A percentile compares a stretch with the other conserved stretches of the same genome.
Evolutionary conservation across 1,140 invertebrate species (phyloP).

Genomic region (Leptopilina boulardi): DNA sequence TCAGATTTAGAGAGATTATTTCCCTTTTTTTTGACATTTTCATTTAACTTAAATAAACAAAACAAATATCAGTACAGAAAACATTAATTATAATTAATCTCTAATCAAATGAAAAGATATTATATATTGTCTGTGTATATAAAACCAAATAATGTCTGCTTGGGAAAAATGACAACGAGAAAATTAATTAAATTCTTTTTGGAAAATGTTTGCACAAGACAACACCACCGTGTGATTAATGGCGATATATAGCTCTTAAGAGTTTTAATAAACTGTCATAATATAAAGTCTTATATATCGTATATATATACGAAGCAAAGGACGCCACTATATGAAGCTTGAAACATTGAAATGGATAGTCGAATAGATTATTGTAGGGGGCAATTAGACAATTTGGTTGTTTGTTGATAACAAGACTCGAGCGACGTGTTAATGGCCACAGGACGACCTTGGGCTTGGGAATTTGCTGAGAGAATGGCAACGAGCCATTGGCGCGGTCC

Average conservation of each 20-base stretch:
- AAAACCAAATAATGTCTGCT: background rate
- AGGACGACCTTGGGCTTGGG: slow-evolving; percentile 54
- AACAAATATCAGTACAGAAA: no score
- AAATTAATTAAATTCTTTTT: background rate
- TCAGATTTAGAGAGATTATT: no score
- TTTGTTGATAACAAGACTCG: slow-evolving; percentile 53
- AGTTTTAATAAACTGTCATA: background rate
- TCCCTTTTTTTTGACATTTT: no score
- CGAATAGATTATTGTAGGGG: background rate
- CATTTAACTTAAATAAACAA: no score
- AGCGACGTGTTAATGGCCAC: slow-evolving; percentile 57
- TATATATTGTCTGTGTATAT: no score
- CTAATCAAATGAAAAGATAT: no score
- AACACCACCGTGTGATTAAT: background rate
- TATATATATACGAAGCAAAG: no score
- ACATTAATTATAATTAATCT: no score
- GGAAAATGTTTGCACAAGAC: background rate
- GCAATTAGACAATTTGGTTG: slow-evolving; percentile 29
- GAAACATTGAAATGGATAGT: background rate
- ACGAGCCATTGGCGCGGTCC: slow-evolving; percentile 51
- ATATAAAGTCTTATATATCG: slow-evolving; percentile 1
- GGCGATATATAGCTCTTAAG: background rate
- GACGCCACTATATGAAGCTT: background rate
- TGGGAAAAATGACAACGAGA: background rate
- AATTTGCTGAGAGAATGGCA: slow-evolving; percentile 53